Percentiles rank a stretch among this genome's conserved stretches.
These are phyloP conservation scores for Pseudois nayaur DNA, from an alignment of 2,113 vertebrate species.

Conservation along the genomic window DNA sequence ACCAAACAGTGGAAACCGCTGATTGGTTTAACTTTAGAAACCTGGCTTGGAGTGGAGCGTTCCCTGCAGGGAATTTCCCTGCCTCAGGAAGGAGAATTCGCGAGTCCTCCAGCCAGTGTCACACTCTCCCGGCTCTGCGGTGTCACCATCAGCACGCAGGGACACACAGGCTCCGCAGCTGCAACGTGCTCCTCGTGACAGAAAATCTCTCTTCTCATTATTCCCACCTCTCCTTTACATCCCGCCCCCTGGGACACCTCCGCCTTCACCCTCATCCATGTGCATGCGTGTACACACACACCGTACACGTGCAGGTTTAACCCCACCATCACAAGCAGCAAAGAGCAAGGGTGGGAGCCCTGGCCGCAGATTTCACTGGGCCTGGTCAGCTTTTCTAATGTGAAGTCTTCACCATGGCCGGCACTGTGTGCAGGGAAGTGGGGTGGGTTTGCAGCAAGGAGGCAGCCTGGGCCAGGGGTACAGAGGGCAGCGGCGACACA, in stretches of 20 bases:
- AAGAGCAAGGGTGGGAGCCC: not conserved
- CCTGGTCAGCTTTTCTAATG: not conserved
- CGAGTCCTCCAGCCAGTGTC: not conserved
- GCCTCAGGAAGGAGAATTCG: not conserved
- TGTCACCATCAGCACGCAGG: not conserved
- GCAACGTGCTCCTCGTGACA: not conserved
- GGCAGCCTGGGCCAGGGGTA: not conserved
- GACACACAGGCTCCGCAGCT: not conserved
- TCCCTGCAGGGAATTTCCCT: not conserved
- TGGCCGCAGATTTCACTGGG: not conserved
- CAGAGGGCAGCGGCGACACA: not conserved
- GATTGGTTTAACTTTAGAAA: not conserved
- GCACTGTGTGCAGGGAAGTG: accelerated
- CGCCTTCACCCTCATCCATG: not conserved
- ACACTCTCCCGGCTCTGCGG: not conserved
- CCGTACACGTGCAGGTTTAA: not conserved
- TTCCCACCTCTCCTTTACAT: not conserved
- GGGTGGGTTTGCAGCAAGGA: not conserved
- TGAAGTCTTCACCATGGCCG: not conserved
- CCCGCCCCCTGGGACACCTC: not conserved
- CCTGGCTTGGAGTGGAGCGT: not conserved
- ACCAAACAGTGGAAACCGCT: not conserved
- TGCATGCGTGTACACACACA: accelerated
- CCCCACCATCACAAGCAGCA: not conserved
- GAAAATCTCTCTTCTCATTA: not conserved